Conservation (phyloP, 2,888 invertebrate genomes). For the Adineta ricciae region DNA sequence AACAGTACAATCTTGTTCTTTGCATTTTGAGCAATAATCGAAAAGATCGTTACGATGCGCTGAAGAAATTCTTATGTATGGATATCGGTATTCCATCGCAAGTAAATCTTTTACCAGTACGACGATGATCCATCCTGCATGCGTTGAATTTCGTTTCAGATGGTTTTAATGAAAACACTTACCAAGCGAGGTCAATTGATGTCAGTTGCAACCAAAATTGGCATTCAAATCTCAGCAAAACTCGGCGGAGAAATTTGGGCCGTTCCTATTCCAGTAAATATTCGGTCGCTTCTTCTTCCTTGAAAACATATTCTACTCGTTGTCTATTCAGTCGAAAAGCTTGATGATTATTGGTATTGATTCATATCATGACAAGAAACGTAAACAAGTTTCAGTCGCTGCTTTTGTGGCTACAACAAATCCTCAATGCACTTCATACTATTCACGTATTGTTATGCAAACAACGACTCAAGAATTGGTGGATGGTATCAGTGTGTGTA, state of each 20-base stretch:
- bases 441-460: constrained; percentile 64
- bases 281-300: no score
- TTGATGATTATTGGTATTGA: constrained; percentile 32
- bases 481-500: constrained; percentile 58
- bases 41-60: constrained; percentile 32
- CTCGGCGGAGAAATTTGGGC: constrained; percentile 33
- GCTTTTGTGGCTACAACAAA: constrained; percentile 73
- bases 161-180: constrained; percentile 27
- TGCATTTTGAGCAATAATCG: constrained; percentile 51
- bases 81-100: constrained; percentile 28
- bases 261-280: constrained; percentile 24
- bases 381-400: constrained; percentile 57
- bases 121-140: neutral
- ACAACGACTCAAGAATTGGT: constrained; percentile 66
- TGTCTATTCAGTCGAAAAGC: neutral
- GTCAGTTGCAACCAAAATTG: constrained; percentile 31
- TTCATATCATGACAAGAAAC: constrained; percentile 29
- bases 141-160: neutral
- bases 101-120: constrained; percentile 5
- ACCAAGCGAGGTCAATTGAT: constrained; percentile 23
- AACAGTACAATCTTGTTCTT: constrained; percentile 23
- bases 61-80: constrained; percentile 29
- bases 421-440: constrained; percentile 61
- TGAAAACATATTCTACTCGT: no score
- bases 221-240: constrained; percentile 33